phyloP scores from a whole-genome alignment of 2,113 vertebrate genomes.

The Philantomba maxwellii region DNA sequence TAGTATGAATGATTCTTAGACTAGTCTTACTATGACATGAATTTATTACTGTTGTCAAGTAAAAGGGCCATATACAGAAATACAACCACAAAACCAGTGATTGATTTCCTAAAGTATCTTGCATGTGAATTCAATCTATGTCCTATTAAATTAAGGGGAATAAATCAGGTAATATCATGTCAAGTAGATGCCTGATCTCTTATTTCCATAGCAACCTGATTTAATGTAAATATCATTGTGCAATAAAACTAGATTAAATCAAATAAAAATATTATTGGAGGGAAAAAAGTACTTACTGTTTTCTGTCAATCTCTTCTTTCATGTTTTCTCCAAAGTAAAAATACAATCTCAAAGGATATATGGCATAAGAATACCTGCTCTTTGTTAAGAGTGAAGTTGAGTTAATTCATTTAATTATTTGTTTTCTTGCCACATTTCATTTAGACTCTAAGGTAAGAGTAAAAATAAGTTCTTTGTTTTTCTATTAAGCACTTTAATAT shows the following conservation, averaged over 20 bases:
- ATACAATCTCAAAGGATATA: background rate
- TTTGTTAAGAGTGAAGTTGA: background rate
- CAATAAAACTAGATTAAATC: constrained; percentile 5
- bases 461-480: background rate
- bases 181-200: background rate
- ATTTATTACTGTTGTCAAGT: constrained; percentile 16
- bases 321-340: background rate
- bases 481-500: background rate
- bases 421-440: background rate
- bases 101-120: constrained; percentile 10
- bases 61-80: background rate
- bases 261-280: background rate
- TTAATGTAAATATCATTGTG: constrained; percentile 25
- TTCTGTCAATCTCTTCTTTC: background rate
- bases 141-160: constrained; percentile 25
- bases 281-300: background rate
- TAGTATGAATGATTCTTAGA: background rate
- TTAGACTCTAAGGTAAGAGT: background rate
- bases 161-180: constrained; percentile 29
- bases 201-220: constrained; percentile 52
- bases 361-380: background rate
- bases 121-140: constrained; percentile 3
- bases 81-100: background rate
- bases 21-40: background rate
- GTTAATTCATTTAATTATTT: background rate